Base-by-base conservation (phyloP, 2,797 vertebrate species). In the Myripristis jacobus region DNA sequence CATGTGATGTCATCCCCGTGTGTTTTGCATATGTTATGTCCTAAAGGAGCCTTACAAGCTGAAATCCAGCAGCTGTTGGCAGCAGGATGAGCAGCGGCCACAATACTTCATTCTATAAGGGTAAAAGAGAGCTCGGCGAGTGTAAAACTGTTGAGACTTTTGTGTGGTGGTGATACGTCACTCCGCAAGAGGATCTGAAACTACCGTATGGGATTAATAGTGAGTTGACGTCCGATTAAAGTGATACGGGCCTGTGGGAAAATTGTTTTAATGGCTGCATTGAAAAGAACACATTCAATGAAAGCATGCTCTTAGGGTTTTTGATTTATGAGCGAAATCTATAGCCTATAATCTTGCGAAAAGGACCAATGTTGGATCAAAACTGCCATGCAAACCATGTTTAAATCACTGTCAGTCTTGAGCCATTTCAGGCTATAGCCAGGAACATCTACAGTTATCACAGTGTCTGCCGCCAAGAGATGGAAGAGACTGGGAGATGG, bases 251-350 rank as follows among this genome's bases (percentile, higher is more conserved):
- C 31, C 44, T 70, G 75, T 34, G 74, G 74, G 74, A 65, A 83
- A 70, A 59, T 44, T 63, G 73, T 63, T 13, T 56, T 52, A 72
- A 80, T 68, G 61, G 59, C 80, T 88, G 80, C 81, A 88, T 84
- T 76, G 73, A 73, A 66, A 80, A 60, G 60, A 66, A 69, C 64
- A 83, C 71, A 31, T 3, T 31, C 29, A 31, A 31, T 31, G 29
- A 31, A 68, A 75, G 69, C 75, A 12, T 9, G 19, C 67, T 74
- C 34, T 67, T 29, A 64, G 70, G 75, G 73, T 68, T 76, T 76
- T 56, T 91, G 84, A 91, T 87, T 86, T 85, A 92, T 88, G 91
- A 88, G 69, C 64, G 36, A 86, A 79, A 84, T 81, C 52, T 63
- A 67, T 59, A 77, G 75, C 81, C 81, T 85, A 76, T 87, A 89